Evolutionary conservation across 2,113 vertebrate species (phyloP).

Genomic region (Neodon shergylaensis): DNA sequence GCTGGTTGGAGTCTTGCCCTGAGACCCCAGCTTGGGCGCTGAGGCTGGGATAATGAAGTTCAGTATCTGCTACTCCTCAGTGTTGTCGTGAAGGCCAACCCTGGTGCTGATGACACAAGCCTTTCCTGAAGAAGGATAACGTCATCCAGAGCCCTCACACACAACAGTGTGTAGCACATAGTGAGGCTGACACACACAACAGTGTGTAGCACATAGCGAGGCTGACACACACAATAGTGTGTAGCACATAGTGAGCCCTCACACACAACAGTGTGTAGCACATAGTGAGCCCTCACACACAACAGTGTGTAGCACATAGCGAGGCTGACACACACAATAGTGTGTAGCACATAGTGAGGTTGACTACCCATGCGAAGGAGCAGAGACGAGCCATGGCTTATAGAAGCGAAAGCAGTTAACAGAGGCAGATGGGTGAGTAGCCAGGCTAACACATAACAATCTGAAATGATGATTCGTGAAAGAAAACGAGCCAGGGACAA

Average conservation of each 20-base stretch:
- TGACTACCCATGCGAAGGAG: background rate
- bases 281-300: background rate
- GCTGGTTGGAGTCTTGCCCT: slow-evolving; percentile 5
- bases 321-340: background rate
- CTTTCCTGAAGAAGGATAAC: background rate
- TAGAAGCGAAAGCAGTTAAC: background rate
- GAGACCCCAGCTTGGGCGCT: too few relatives aligned
- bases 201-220: background rate
- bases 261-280: background rate
- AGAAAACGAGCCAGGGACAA: background rate
- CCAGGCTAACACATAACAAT: background rate
- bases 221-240: background rate
- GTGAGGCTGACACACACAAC: background rate
- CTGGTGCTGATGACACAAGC: background rate
- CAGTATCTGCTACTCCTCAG: background rate
- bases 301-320: background rate
- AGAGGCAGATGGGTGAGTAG: background rate
- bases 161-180: background rate
- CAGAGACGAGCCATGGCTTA: background rate
- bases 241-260: background rate
- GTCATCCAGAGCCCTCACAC: background rate
- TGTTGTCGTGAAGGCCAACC: background rate
- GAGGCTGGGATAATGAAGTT: background rate
- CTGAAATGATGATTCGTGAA: background rate
- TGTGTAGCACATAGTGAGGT: background rate